phyloP scores from a whole-genome alignment of 2,888 invertebrate genomes.

The Agrotis clavis region DNA sequence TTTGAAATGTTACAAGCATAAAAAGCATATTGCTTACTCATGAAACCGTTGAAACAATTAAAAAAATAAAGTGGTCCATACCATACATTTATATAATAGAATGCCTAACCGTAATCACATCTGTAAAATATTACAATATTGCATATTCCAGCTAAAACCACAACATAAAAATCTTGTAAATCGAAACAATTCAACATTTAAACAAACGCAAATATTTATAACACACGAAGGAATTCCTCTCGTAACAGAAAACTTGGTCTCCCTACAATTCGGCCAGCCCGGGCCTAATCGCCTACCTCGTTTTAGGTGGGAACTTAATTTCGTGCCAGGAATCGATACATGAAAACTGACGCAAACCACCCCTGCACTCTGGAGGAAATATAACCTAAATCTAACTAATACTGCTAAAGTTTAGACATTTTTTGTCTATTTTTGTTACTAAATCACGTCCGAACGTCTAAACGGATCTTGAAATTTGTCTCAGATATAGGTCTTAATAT shows the following conservation, averaged over 20 bases:
- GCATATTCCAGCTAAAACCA: background rate
- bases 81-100: too few species aligned
- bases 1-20: background rate
- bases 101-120: too few species aligned
- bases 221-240: background rate
- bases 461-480: too few species aligned
- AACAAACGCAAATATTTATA: background rate
- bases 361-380: conserved; percentile 28
- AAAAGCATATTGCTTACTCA: background rate
- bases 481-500: too few species aligned
- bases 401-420: too few species aligned
- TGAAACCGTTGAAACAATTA: background rate
- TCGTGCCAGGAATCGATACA: conserved; percentile 54
- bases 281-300: conserved; percentile 52
- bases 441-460: too few species aligned
- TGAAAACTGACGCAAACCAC: conserved; percentile 41
- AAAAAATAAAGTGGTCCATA: background rate
- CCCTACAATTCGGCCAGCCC: conserved; percentile 31
- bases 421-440: too few species aligned
- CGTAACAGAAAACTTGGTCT: conserved; percentile 29
- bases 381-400: background rate
- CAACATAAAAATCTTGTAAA: background rate
- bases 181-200: background rate
- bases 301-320: conserved; percentile 55
- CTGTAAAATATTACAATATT: too few species aligned